These are phyloP conservation scores for Anser cygnoides DNA, from an alignment of 2,113 vertebrate genomes.

Conservation along the genomic window DNA sequence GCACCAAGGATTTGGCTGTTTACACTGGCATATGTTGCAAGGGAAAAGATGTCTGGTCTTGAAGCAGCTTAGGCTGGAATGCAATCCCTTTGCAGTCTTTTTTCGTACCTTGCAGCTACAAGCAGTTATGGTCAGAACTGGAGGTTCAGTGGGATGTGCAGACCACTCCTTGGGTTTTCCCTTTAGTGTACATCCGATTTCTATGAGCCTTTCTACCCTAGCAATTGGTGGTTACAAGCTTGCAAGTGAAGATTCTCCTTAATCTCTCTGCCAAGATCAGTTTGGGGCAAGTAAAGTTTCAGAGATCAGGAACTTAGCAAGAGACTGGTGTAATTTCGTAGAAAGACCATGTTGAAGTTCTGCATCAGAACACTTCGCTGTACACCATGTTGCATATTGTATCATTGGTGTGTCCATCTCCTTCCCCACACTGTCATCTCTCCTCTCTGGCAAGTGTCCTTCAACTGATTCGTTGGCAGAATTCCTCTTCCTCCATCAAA, in stretches of 20 bases:
- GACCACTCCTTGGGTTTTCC: background rate
- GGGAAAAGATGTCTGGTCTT: background rate
- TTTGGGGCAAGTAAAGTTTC: background rate
- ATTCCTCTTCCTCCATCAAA: background rate
- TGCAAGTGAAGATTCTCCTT: background rate
- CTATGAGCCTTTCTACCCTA: background rate
- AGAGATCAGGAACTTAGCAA: background rate
- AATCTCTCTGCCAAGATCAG: background rate
- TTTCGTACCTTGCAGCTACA: background rate
- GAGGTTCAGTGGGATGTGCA: background rate
- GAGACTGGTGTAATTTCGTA: background rate
- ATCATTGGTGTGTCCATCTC: background rate
- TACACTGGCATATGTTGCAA: background rate
- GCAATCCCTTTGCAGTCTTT: too few relatives aligned
- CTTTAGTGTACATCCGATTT: background rate
- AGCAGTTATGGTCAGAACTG: background rate
- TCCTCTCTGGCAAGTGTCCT: background rate
- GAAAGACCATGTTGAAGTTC: background rate
- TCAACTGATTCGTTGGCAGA: background rate
- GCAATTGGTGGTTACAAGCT: background rate
- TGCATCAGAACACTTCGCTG: background rate
- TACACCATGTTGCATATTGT: background rate
- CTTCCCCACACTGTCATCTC: background rate
- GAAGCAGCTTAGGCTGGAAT: background rate
- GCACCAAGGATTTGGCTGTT: background rate